These are phyloP conservation scores for Oenanthe melanoleuca DNA, from an alignment of 2,113 vertebrate genomes.

Conservation along the genomic window DNA sequence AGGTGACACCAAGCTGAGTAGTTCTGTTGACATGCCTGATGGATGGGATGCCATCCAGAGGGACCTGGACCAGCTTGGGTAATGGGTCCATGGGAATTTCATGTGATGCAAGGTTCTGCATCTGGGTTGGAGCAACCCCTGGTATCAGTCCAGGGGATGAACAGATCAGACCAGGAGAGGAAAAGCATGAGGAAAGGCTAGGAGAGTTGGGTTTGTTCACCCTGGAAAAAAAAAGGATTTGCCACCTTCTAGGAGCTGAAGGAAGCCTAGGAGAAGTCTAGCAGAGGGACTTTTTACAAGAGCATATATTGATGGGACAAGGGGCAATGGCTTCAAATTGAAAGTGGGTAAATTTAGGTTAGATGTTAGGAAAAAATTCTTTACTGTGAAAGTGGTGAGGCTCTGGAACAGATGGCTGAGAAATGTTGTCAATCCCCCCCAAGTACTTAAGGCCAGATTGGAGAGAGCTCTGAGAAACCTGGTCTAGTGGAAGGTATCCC, in stretches of 20 bases:
- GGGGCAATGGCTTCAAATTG: neutral
- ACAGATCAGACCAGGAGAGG: neutral
- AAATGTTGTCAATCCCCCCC: neutral
- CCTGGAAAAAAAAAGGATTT: neutral
- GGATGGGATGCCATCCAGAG: neutral
- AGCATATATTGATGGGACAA: fast-evolving
- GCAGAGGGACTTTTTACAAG: neutral
- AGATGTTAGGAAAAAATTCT: neutral
- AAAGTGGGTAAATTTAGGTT: neutral
- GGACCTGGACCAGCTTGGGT: neutral
- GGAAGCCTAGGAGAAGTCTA: neutral
- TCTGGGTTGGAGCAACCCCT: neutral
- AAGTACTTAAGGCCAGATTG: too few relatives aligned
- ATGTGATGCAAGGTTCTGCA: neutral
- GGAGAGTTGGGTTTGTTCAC: neutral
- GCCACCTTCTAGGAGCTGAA: neutral
- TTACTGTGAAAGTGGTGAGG: neutral
- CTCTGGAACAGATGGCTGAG: neutral
- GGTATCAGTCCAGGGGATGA: neutral
- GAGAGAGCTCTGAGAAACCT: neutral
- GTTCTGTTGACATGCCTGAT: neutral
- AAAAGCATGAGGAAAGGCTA: neutral
- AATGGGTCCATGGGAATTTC: neutral
- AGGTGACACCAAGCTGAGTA: neutral
- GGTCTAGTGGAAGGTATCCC: neutral